These are phyloP conservation scores for Camponotus pennsylvanicus DNA, from an alignment of 1,140 invertebrate species.

Conservation along the genomic window DNA sequence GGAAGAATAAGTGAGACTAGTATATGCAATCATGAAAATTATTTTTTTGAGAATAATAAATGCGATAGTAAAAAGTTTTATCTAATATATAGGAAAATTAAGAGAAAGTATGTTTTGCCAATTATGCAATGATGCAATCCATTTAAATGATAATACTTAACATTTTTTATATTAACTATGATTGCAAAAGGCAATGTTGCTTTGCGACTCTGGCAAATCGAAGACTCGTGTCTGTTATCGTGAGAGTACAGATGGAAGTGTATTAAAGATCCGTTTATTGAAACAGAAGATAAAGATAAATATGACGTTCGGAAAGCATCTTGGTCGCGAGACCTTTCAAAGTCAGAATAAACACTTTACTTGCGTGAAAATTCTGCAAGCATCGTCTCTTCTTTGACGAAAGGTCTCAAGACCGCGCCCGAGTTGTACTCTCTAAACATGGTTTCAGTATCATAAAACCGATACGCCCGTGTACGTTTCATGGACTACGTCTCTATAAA, in stretches of 20 bases:
- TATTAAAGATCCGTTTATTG: constrained; percentile 51
- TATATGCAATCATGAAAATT: not conserved
- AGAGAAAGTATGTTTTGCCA: not conserved
- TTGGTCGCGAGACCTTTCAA: constrained; percentile 39
- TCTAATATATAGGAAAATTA: not conserved
- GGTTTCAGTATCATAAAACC: constrained; percentile 30
- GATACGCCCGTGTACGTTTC: constrained; percentile 34
- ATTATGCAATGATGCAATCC: not conserved
- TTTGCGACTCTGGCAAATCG: not conserved
- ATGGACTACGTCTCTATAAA: constrained; percentile 26
- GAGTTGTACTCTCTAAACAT: constrained; percentile 24
- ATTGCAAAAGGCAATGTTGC: not conserved
- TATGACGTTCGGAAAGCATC: constrained; percentile 32
- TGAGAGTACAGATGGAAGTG: not conserved
- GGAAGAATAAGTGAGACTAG: not conserved
- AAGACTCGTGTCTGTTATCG: not conserved
- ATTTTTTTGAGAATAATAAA: not conserved
- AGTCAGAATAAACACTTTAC: constrained; percentile 52
- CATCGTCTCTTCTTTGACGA: not conserved
- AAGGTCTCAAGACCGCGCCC: not conserved
- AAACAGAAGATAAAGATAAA: constrained; percentile 47
- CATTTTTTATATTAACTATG: constrained; percentile 4
- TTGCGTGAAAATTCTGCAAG: constrained; percentile 41
- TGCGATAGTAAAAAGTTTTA: not conserved
- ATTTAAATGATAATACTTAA: not conserved